Base-by-base conservation (phyloP, 2,113 vertebrate genomes). In the Anthoscopus minutus region DNA sequence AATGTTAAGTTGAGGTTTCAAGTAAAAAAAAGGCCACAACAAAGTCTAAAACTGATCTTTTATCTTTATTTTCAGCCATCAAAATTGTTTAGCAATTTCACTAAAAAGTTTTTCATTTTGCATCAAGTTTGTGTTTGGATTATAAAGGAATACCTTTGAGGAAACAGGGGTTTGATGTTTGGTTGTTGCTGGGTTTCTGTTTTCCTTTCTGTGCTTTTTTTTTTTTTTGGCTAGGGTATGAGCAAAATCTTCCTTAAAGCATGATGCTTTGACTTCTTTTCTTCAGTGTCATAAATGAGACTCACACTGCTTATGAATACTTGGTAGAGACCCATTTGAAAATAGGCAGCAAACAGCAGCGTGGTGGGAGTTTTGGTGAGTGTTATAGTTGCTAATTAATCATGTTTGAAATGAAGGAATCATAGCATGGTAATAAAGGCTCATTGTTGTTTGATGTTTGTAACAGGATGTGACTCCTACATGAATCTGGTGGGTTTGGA, bases 331-430 rank as follows among this genome's bases (percentile, higher is more conserved):
- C 88, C 72, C 86, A 61, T 93, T 96, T 96, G 81, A 93, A 96
- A 89, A 92, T 91, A 96, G 94, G 94, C 89, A 97, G 93, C 84
- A 96, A 92, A 84, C 89, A 92, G 83, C 94, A 97, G 87, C 81
- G 81, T 96, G 92, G 94, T 97, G 90, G 87, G 96, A 98, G 95
- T 97, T 97, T 96, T 94, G 95, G 96, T 96, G 96, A 96, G 95
- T 97, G 96, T 96, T 97, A 95, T 96, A 92, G 96, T 97, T 97
- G 90, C 84, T 97, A 97, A 97, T 98, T 97, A 98, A 97, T 97
- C 88, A 95, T 95, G 92, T 97, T 96, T 95, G 94, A 95, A 97
- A 97, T 92, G 95, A 96, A 97, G 95, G 94, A 97, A 96, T 98
- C 96, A 88, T 97, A 97, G 96, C 88, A 78, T 96, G 90, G 90